Conservation (phyloP, 2,888 invertebrate species). For the Linnaemya vulpina region DNA sequence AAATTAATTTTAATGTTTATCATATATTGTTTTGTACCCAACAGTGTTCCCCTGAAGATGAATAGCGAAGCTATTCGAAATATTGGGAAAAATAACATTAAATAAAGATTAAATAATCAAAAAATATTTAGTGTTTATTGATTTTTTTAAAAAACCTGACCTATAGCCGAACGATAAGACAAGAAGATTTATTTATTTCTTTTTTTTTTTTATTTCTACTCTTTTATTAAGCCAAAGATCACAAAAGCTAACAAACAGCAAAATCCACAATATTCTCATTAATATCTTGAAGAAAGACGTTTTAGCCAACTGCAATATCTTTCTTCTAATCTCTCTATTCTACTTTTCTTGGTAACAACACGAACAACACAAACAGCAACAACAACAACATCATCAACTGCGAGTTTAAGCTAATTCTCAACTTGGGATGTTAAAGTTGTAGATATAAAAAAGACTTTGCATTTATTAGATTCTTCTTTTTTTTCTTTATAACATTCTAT, state of each 20-base stretch:
- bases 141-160: too few species aligned
- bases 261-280: conserved; percentile 2
- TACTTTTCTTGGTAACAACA: conserved; percentile 14
- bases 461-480: conserved; percentile 22
- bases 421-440: too few species aligned
- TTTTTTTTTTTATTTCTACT: neutral
- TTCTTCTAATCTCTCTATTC: conserved; percentile 1
- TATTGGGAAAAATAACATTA: too few species aligned
- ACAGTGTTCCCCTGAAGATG: too few species aligned
- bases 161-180: too few species aligned
- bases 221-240: conserved; percentile 24
- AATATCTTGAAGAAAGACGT: conserved; percentile 18
- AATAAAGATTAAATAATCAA: too few species aligned
- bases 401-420: neutral
- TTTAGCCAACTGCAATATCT: conserved; percentile 11
- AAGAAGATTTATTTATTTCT: too few species aligned
- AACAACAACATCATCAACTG: conserved; percentile 3
- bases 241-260: neutral
- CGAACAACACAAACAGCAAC: neutral
- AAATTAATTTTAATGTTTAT: too few species aligned
- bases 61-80: too few species aligned
- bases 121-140: too few species aligned
- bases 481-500: neutral
- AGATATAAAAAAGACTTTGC: conserved; percentile 4
- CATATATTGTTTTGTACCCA: too few species aligned